A percentile compares a stretch with the other conserved stretches of the same genome.
phyloP scores from a whole-genome alignment of 2,888 invertebrate genomes.

The Andricus quercusramuli region DNA sequence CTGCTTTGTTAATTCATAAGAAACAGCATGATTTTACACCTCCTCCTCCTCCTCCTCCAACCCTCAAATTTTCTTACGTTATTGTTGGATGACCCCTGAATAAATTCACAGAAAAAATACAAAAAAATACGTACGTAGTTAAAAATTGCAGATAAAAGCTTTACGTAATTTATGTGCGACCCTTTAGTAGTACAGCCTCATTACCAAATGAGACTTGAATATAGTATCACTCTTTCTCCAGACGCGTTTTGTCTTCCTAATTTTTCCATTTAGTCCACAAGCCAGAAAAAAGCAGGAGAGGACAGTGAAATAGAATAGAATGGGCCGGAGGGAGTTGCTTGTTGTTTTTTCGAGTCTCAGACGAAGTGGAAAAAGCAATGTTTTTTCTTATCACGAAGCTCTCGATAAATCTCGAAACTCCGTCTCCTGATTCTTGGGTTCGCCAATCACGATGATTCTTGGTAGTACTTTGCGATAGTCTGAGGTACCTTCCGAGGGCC shows the following conservation, averaged over 20 bases:
- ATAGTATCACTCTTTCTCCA: neutral
- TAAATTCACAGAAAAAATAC: no score
- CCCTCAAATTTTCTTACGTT: no score
- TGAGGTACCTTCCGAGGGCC: slow-evolving; percentile 30
- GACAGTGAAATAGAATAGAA: neutral
- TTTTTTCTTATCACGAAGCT: slow-evolving; percentile 13
- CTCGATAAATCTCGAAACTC: slow-evolving; percentile 40
- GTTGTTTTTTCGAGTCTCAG: slow-evolving; percentile 8
- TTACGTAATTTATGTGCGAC: no score
- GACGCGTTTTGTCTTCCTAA: slow-evolving; percentile 8
- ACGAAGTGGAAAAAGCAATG: slow-evolving; percentile 34
- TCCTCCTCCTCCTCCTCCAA: no score
- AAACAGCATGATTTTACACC: no score
- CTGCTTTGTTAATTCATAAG: no score
- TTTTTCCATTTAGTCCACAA: neutral
- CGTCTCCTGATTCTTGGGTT: slow-evolving; percentile 21
- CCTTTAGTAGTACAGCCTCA: neutral
- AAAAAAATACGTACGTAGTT: no score
- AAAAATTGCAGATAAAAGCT: no score
- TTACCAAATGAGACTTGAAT: slow-evolving; percentile 10
- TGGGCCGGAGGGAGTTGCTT: neutral
- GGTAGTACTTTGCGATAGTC: slow-evolving; percentile 53
- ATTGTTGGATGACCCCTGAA: no score
- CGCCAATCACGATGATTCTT: slow-evolving; percentile 55
- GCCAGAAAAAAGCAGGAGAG: neutral